Percentiles rank a stretch among this genome's conserved stretches.
Evolutionary conservation across 1,140 invertebrate species (phyloP).

Genomic region (Piezodorus guildinii): DNA sequence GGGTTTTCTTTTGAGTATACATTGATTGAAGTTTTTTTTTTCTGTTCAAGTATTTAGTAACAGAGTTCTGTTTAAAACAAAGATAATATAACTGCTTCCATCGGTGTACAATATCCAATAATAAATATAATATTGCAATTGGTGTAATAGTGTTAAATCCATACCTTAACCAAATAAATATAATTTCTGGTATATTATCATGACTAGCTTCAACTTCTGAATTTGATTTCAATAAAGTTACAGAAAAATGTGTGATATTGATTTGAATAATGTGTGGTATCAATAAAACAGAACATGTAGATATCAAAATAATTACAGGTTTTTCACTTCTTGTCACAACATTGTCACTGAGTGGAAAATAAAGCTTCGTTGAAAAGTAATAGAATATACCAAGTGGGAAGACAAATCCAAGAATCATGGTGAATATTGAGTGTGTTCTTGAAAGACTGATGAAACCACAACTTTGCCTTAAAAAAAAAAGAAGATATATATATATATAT

Average conservation of each 20-base stretch:
- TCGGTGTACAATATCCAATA: neutral
- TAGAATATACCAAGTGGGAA: neutral
- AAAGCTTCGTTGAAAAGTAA: neutral
- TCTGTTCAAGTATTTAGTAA: neutral
- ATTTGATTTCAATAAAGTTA: neutral
- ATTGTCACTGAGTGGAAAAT: neutral
- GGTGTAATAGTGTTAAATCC: neutral
- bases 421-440: neutral
- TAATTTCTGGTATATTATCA: neutral
- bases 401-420: neutral
- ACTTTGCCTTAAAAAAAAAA: slow-evolving; percentile 2
- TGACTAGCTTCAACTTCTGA: neutral
- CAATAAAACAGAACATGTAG: neutral
- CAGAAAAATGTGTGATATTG: neutral
- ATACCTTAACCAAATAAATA: neutral
- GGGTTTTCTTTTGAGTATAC: neutral
- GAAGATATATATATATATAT: too few relatives aligned
- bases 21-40: too few relatives aligned
- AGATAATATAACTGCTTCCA: neutral
- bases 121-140: neutral
- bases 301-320: neutral
- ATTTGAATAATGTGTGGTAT: slow-evolving; percentile 5
- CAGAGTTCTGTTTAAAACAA: neutral
- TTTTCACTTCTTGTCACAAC: neutral
- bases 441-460: neutral